Base-by-base conservation (phyloP, 2,888 invertebrate genomes). In the Conus canariensis region DNA sequence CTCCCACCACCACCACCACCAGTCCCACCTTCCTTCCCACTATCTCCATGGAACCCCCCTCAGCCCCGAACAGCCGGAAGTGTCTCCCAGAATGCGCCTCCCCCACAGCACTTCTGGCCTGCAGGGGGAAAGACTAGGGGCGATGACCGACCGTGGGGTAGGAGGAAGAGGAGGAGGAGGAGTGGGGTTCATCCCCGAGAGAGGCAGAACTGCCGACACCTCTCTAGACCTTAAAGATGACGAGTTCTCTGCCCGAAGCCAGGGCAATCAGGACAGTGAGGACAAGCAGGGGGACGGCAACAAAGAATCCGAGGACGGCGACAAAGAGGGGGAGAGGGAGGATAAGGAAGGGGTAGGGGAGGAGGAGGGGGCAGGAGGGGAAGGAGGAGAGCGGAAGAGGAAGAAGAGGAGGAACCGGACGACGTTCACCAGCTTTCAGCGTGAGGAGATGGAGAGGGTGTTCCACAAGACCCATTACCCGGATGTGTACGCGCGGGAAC, bases 391-490 rank as follows among this genome's bases (percentile, higher is more conserved):
- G 45, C 45, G 45, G 45, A 45, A 45, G 45, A 45, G 45, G 45
- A 45, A 45, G 45, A 45, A 45, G 45, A 45, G 45, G 4, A 45
- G 45, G 45, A 96, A 96, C 92, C 91, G 96, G 87, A 96, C 96
- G 59, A 96, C 96, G 19, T 96, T 96, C 93, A 96, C 96, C 16
- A 96, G 96, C 92, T 96, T 95, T 92, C 96, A 96, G 91, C 92
- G 96, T 88, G 96, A 96, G 91, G 96, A 96, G 93, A 96, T 96
- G 96, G 96, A 96, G 92, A 90, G 95, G 58, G 95, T 96, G 5
- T 96, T 96, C 92, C 96, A 96, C 93, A 96, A 96, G 93, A 96
- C 96, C 0, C 96, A 96, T 91, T 96, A 96, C 91, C 96, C 96
- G 59, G 96, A 96, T 91, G 96, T 96, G n/a, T 96, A 96, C 90